Evolutionary conservation across 2,797 vertebrate genomes (phyloP).

Genomic region (Pelodytes ibericus): DNA sequence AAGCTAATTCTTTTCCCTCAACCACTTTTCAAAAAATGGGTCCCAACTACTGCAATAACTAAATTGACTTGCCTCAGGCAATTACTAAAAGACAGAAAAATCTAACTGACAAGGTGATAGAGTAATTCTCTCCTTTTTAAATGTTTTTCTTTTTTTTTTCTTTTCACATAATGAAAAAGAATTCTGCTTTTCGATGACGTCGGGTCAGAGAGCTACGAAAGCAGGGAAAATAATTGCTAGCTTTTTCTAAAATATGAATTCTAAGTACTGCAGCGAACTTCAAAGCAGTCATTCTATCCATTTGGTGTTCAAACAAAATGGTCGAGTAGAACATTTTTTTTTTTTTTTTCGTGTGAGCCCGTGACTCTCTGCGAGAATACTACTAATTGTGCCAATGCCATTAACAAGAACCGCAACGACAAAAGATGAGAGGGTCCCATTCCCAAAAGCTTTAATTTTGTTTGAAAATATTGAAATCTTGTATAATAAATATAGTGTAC

Average conservation of each 20-base stretch:
- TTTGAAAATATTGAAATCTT: too few relatives aligned
- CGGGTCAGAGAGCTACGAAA: conserved; percentile 25
- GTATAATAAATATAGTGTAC: too few relatives aligned
- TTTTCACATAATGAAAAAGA: not conserved
- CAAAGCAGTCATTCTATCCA: not conserved
- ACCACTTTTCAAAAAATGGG: too few relatives aligned
- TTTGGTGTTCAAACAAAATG: not conserved
- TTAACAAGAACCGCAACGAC: too few relatives aligned
- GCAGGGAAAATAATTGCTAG: conserved; percentile 10
- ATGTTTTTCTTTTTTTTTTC: not conserved
- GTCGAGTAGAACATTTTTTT: conserved; percentile 6
- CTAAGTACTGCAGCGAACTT: not conserved
- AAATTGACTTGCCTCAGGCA: not conserved
- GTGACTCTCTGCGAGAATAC: too few relatives aligned
- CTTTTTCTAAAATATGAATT: not conserved
- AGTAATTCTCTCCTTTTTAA: not conserved
- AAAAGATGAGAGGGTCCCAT: too few relatives aligned
- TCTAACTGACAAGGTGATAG: not conserved
- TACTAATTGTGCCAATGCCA: too few relatives aligned
- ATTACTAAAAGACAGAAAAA: not conserved
- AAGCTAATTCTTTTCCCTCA: too few relatives aligned
- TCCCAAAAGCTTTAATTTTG: too few relatives aligned
- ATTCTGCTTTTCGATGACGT: not conserved
- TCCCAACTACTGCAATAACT: not conserved
- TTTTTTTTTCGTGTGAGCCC: not conserved